Evolutionary conservation across 2,797 vertebrate genomes (phyloP).

Genomic region (Sebastes diaconus): DNA sequence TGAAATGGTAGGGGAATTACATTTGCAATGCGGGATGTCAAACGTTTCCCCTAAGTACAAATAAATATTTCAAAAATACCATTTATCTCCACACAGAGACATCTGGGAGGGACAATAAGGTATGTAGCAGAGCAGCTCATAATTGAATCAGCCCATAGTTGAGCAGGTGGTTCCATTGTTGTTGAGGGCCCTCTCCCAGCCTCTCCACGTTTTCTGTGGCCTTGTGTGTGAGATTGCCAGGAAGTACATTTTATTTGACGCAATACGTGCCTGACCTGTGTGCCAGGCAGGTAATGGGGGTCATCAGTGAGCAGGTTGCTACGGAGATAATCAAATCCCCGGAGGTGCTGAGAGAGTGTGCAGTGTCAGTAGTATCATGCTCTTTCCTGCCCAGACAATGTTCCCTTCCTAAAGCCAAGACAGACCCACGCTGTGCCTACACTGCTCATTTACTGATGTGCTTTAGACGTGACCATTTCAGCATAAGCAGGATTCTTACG

Average conservation of each 20-base stretch:
- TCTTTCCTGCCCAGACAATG: constrained; percentile 60
- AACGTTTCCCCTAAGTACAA: neutral
- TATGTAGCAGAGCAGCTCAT: neutral
- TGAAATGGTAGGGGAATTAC: neutral
- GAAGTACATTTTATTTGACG: constrained; percentile 70
- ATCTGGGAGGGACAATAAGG: neutral
- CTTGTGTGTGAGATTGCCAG: constrained; percentile 60
- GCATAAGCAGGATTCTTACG: neutral
- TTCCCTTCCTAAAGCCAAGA: constrained; percentile 38
- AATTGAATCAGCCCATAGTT: constrained; percentile 24
- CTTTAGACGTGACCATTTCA: constrained; percentile 4
- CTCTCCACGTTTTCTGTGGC: constrained; percentile 27
- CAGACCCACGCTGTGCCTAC: neutral
- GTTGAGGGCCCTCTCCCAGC: constrained; percentile 20
- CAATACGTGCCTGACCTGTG: constrained; percentile 64
- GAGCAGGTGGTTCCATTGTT: constrained; percentile 38
- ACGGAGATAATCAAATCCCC: constrained; percentile 75
- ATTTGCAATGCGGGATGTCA: constrained; percentile 29
- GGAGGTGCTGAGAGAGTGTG: constrained; percentile 44
- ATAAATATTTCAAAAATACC: constrained; percentile 19
- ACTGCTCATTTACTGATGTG: constrained; percentile 3
- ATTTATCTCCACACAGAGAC: neutral
- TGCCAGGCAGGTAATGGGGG: constrained; percentile 68
- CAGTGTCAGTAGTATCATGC: constrained; percentile 61
- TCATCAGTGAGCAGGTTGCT: constrained; percentile 68